Evolutionary conservation across 1,140 invertebrate species (phyloP), one percentile per base, ranked within the genome.

Genomic region (Trichonephila inaurata): DNA sequence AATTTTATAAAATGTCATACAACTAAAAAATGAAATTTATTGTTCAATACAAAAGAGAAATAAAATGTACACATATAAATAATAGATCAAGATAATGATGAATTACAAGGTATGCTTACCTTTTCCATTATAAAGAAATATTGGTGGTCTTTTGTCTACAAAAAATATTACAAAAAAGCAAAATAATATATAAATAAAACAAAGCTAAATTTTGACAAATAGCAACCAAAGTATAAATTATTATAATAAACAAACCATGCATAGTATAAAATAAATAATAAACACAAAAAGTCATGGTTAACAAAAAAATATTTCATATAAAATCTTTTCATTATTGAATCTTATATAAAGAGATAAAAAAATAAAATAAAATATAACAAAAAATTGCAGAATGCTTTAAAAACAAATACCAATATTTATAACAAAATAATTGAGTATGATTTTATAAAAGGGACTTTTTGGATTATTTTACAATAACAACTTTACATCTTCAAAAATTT

Each of bases 71-170:
- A 51, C 10, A 1, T 10, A 51, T 8, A 12, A 24, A 24, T 24
- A 28, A 24, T 28, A 28, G n/a, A 8, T 24, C 12, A 2, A n/a
- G 1, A 28, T 14, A 69, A 12, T 69, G 24, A 24, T 14, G 10
- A 51, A 69, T n/a, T 24, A 77, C 10, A 77, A 0, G 18, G 12
- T 10, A 18, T 51, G 19, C 92, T 89, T 77, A 93, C 92, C 86
- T 51, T 93, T 93, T 19, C 44, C 60, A 44, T 33, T 81, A 81
- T 93, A 93, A 62, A 93, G 85, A 89, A 93, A 93, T 18, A 93
- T 89, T 5, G 92, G 92, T n/a, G 92, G 92, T 44, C 86, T 93
- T 81, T 69, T 62, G 21, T 62, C 92, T 93, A 18, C 8, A 18
- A 33, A 89, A 62, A 51, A 51, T 10, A 51, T 51, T 10, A 51